Conservation (phyloP, 1,140 invertebrate genomes). For the Pachypeltis micranthus region DNA sequence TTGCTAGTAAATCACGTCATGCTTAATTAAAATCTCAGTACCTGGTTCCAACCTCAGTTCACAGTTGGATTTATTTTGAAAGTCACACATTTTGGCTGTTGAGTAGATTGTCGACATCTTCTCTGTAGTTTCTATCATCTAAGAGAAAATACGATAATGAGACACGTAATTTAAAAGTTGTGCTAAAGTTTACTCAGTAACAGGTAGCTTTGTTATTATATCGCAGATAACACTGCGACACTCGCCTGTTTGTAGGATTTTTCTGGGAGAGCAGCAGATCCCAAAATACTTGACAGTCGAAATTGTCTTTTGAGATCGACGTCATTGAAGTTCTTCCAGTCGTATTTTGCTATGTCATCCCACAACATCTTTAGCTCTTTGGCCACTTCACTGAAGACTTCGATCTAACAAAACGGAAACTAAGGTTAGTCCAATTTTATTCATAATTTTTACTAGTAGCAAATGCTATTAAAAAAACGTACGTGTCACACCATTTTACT, state of each 20-base stretch:
- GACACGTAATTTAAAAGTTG: too few species aligned
- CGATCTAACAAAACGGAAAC: constrained; percentile 25
- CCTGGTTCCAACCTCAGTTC: constrained; percentile 62
- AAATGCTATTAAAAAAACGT: too few species aligned
- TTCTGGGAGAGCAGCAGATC: constrained; percentile 54
- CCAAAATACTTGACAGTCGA: constrained; percentile 49
- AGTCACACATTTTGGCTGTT: constrained; percentile 66
- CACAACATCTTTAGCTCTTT: constrained; percentile 38
- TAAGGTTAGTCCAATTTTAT: too few species aligned
- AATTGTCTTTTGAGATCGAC: constrained; percentile 51
- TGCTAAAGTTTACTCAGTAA: too few species aligned
- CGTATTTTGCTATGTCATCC: constrained; percentile 46
- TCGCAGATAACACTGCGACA: not conserved
- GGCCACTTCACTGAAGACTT: constrained; percentile 29
- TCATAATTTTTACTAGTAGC: too few species aligned
- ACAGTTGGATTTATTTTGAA: constrained; percentile 50
- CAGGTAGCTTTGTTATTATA: not conserved
- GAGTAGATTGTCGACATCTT: constrained; percentile 66
- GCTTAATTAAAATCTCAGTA: too few species aligned
- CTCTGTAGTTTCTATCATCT: constrained; percentile 14
- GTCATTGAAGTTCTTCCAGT: constrained; percentile 49
- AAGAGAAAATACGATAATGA: too few species aligned
- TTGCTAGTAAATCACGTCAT: too few species aligned
- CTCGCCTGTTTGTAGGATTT: constrained; percentile 38
- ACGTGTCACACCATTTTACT: too few species aligned